phyloP scores from a whole-genome alignment of 2,113 vertebrate species.

The Centropus bengalensis region DNA sequence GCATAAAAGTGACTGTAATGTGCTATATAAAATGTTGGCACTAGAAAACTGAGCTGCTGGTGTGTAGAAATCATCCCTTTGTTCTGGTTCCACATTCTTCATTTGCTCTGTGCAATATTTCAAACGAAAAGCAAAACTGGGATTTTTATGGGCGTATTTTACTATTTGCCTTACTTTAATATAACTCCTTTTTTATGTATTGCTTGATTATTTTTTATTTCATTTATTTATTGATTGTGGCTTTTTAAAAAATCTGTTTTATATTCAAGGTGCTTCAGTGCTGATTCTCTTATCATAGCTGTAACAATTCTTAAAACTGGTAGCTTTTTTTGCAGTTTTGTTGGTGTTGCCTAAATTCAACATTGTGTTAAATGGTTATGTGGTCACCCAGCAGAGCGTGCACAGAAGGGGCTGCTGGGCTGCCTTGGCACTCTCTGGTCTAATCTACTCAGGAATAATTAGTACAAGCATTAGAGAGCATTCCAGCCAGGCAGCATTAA shows the following conservation, averaged over 20 bases:
- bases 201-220: not conserved
- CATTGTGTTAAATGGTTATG: not conserved
- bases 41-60: not conserved
- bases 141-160: not conserved
- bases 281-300: not conserved
- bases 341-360: not conserved
- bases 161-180: not conserved
- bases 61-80: not conserved
- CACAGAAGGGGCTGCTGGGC: not conserved
- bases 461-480: constrained; percentile 20
- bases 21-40: not conserved
- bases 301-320: not conserved
- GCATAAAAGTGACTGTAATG: not conserved
- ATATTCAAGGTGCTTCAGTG: not conserved
- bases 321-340: not conserved
- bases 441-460: constrained; percentile 32
- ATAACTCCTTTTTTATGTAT: not conserved
- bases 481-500: constrained; percentile 35
- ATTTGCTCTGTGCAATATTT: not conserved
- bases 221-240: not conserved
- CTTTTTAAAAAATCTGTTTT: not conserved
- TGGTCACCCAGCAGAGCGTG: not conserved
- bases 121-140: not conserved
- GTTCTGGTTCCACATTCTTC: not conserved
- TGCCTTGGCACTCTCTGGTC: not conserved